phyloP scores from a whole-genome alignment of 2,113 vertebrate genomes.

The Neotragus moschatus region DNA sequence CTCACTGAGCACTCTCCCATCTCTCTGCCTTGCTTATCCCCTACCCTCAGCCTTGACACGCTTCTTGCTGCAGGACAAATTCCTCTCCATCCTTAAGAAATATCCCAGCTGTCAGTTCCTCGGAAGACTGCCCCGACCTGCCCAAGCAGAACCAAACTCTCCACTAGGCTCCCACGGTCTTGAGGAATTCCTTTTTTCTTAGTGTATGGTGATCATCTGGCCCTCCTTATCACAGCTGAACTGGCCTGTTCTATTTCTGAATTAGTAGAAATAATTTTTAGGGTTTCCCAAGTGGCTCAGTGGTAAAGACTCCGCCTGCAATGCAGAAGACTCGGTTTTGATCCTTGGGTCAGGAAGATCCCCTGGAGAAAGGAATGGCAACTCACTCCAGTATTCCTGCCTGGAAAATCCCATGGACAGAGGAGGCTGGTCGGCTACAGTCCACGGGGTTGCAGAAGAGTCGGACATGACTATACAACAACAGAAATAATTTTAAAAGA shows the following conservation, averaged over 20 bases:
- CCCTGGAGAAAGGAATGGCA: background rate
- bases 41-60: background rate
- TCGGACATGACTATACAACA: background rate
- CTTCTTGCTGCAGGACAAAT: background rate
- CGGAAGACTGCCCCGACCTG: background rate
- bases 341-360: background rate
- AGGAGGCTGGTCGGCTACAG: background rate
- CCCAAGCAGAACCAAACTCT: background rate
- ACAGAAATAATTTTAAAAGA: background rate
- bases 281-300: background rate
- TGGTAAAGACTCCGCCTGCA: background rate
- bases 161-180: background rate
- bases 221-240: background rate
- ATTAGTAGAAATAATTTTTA: background rate
- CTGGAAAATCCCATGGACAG: background rate
- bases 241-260: background rate
- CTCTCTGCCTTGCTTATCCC: background rate
- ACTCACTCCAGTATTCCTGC: background rate
- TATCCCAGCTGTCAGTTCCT: background rate
- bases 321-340: background rate
- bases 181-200: background rate
- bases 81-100: background rate
- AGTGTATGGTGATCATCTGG: background rate
- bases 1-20: rapidly evolving
- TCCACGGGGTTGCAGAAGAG: background rate